Evolutionary conservation across 2,797 vertebrate species (phyloP), one percentile per base, ranked within the genome.

Genomic region (Cossypha niveicapilla): DNA sequence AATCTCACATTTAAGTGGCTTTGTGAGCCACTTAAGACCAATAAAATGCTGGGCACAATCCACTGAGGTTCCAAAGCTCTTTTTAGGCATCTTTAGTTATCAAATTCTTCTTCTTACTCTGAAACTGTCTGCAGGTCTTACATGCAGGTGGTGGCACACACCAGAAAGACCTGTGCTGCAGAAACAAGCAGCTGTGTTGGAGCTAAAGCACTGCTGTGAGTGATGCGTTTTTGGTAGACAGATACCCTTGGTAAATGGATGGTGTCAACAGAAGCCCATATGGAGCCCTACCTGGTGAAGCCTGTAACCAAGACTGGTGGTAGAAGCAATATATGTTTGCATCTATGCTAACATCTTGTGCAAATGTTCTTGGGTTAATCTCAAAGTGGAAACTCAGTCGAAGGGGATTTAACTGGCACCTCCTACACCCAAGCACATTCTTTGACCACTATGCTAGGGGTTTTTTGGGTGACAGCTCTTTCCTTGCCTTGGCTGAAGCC

Each of bases 391-490:
- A 94, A 92, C 18, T 68, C 77, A 66, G n/a, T 25, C 1, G 1
- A 88, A 84, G 42, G 70, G 10, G 47, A 88, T 50, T 73, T 92
- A 75, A 51, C 1, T 50, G 63, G 45, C 53, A 92, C 27, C 56
- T 87, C 68, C 67, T 76, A 48, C n/a, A 86, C 53, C 60, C 86
- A 70, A 84, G 41, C 45, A 92, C 86, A 85, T 60, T 73, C 41
- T 76, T 5, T 73, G 86, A 92, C 91, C 88, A 51, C 86, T 73
- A 60, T 71, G 48, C 21, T 78, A 73, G 73, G 47, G 92, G 1
- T 7, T 92, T 96, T 93, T 85, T 88, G 86, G 66, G 88, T 89
- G 74, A 91, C 53, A 92, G 74, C 65, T 84, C 80, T 87, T 79
- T 91, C 67, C 84, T 91, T 90, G 77, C 39, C 74, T 90, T 79